A percentile compares a stretch with the other conserved stretches of the same genome.
phyloP scores from a whole-genome alignment of 2,797 vertebrate genomes.

The Spinus pinus region DNA sequence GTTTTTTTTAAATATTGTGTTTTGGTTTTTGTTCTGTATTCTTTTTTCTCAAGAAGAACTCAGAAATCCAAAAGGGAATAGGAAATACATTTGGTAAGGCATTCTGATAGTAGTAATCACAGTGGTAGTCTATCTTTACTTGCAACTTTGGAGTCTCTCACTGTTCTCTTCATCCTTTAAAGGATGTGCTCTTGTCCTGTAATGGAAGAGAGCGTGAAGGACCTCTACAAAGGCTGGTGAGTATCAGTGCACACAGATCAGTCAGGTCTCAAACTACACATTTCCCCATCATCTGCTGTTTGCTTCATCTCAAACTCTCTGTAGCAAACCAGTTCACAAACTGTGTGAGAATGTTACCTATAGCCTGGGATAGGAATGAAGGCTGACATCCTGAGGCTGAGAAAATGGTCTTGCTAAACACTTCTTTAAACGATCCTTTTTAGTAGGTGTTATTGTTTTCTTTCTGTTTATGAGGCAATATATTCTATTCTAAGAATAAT shows the following conservation, averaged over 20 bases:
- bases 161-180: not conserved
- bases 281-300: not conserved
- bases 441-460: not conserved
- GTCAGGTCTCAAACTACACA: not conserved
- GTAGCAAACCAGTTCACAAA: not conserved
- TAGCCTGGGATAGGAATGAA: not conserved
- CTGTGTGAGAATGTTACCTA: rapidly evolving
- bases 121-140: not conserved
- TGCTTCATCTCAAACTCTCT: not conserved
- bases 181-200: not conserved
- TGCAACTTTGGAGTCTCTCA: not conserved
- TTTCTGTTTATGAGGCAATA: not conserved
- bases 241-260: not conserved
- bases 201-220: not conserved
- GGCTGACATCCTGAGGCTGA: not conserved
- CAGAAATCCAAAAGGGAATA: not conserved
- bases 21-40: not conserved
- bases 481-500: not conserved
- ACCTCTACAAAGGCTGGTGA: not conserved
- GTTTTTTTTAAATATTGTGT: too few relatives aligned
- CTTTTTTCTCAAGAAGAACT: not conserved
- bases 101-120: not conserved
- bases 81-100: not conserved
- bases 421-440: not conserved
- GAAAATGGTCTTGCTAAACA: not conserved